Evolutionary conservation across 2,113 vertebrate genomes (phyloP), one percentile per base, ranked within the genome.

Genomic region (Telmatochromis brachygnathus): DNA sequence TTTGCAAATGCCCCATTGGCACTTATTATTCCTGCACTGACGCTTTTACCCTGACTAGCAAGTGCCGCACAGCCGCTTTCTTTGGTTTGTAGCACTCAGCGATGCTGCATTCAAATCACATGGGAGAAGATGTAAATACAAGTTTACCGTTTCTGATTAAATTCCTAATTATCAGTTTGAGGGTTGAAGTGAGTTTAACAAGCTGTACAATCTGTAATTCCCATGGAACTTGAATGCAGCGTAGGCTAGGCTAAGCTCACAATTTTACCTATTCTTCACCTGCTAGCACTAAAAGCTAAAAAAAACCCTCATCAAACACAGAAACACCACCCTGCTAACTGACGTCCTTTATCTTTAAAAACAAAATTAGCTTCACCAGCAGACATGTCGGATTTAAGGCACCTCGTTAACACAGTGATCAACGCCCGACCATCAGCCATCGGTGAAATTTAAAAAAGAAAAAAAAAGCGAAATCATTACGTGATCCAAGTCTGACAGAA

Each of bases 71-170:
- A 82, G 84, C 85, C 26, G 42, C 84, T 68, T 23, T 95, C 95
- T 96, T 96, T 95, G 95, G 95, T 92, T 93, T 65, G 49, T 35
- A 91, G 88, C 88, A 14, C 81, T 91, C 70, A 65, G 82, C 47
- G 9, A 77, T 9, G 86, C 56, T 80, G 87, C 86, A 6, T 84
- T 92, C 87, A 87, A 15, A 81, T 68, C 23, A 13, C 54, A 42
- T 2, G n/a, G 82, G 82, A 80, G 6, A 51, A 30, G 23, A 3
- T 51, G 73, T 77, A 77, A 86, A 30, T 60, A 82, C 9, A 37
- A 58, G 11, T 49, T 37, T 70, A 19, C 14, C 2, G 70, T 47
- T 4, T 77, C 42, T 12, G 23, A 77, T 12, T 77, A 4, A 49
- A 77, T 30, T 77, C 15, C 17, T 30, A 30, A 77, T 49, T 11